Percentiles rank a stretch among this genome's conserved stretches.
Evolutionary conservation across 2,113 vertebrate species (phyloP).

Genomic region (Gallinago undulata): DNA sequence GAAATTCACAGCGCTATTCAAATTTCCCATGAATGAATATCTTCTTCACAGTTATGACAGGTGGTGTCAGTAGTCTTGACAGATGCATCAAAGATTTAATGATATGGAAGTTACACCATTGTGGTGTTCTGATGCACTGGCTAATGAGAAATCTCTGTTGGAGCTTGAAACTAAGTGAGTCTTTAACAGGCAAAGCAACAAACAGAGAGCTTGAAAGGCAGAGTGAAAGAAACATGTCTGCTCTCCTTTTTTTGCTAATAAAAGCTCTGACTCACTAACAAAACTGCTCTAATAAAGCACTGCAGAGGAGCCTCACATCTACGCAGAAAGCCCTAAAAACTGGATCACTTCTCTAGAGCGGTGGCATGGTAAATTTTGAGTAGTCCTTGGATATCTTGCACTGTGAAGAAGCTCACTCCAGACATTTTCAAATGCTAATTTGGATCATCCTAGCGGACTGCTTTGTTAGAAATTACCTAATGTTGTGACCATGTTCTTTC

Average conservation of each 20-base stretch:
- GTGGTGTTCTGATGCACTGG: background rate
- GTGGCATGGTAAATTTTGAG: background rate
- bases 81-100: constrained; percentile 47
- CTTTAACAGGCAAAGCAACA: constrained; percentile 30
- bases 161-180: constrained; percentile 35
- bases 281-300: background rate
- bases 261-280: background rate
- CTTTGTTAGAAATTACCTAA: background rate
- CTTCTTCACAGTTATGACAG: constrained; percentile 26
- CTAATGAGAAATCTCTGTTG: constrained; percentile 51
- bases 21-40: background rate
- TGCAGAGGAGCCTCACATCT: background rate
- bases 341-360: background rate
- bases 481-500: background rate
- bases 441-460: background rate
- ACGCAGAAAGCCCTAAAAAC: background rate
- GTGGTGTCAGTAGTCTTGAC: background rate
- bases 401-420: background rate
- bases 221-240: background rate
- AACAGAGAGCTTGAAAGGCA: constrained; percentile 28
- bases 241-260: background rate
- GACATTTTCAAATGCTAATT: background rate
- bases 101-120: constrained; percentile 30
- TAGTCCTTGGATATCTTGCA: background rate
- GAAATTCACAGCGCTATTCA: background rate